Evolutionary conservation across 1,140 invertebrate genomes (phyloP).

Genomic region (Chironomus tepperi): DNA sequence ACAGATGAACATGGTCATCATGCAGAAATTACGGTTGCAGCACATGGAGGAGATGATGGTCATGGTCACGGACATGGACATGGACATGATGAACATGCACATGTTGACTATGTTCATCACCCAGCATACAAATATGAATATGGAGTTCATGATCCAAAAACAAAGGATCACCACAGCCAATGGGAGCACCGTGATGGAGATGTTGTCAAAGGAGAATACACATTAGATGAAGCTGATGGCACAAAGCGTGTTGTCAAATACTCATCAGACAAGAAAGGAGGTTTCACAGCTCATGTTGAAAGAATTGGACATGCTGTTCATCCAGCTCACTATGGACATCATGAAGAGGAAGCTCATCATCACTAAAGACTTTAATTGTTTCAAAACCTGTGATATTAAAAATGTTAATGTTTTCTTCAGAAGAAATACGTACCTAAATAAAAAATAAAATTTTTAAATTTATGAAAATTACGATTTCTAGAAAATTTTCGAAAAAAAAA

Average conservation of each 20-base stretch:
- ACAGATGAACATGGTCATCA: no score
- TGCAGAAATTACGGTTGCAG: no score
- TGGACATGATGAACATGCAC: no score
- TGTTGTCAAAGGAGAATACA: constrained; percentile 50
- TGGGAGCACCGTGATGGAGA: constrained; percentile 53
- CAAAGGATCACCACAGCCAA: constrained; percentile 59
- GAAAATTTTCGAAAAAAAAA: no score
- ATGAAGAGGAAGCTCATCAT: neutral
- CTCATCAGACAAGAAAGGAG: constrained; percentile 45
- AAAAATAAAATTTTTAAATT: no score
- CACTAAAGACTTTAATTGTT: no score
- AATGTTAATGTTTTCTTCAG: no score
- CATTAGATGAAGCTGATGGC: constrained; percentile 51
- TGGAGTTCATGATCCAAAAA: constrained; percentile 60
- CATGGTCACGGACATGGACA: no score
- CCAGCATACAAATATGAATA: constrained; percentile 66
- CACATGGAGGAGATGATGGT: no score
- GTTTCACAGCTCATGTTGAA: constrained; percentile 49
- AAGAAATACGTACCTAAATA: no score
- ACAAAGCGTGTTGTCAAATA: constrained; percentile 50
- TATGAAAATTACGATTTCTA: no score
- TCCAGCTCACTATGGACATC: constrained; percentile 28
- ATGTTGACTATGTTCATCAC: constrained; percentile 30
- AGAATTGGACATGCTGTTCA: constrained; percentile 44
- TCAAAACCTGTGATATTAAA: no score